Conservation (phyloP, 2,113 vertebrate species). For the Polypterus senegalus region DNA sequence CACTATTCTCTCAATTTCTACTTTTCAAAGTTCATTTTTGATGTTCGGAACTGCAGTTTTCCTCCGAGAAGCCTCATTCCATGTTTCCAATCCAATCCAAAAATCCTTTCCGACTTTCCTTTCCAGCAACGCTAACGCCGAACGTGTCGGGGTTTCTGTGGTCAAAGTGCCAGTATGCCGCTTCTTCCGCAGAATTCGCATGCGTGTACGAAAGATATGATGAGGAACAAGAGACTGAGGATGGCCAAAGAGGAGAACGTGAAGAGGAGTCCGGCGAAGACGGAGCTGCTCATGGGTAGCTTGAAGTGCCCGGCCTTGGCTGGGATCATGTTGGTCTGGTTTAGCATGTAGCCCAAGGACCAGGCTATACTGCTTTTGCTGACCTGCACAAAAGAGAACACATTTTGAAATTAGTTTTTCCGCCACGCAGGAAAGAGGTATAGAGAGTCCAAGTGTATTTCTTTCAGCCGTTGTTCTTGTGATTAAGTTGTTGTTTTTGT, state of each 20-base stretch:
- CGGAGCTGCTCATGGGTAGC: conserved; percentile 50
- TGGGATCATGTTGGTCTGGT: conserved; percentile 87
- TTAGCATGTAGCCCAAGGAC: conserved; percentile 90
- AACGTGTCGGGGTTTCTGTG: background rate
- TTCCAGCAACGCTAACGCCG: background rate
- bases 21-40: background rate
- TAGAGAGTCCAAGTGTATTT: too few relatives aligned
- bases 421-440: too few relatives aligned
- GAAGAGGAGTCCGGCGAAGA: conserved; percentile 65
- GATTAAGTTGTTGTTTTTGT: too few relatives aligned
- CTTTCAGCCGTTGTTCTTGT: too few relatives aligned
- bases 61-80: background rate
- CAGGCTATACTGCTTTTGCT: conserved; percentile 74
- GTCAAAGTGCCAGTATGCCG: background rate
- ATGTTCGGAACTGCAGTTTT: background rate
- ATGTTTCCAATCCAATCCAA: background rate
- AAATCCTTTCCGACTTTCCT: background rate
- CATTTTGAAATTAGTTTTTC: background rate
- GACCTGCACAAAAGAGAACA: conserved; percentile 48
- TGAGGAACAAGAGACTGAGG: conserved; percentile 51
- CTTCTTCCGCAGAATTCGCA: conserved; percentile 38
- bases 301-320: conserved; percentile 57
- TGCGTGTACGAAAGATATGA: conserved; percentile 40
- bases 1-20: background rate
- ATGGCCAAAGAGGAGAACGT: conserved; percentile 59